Evolutionary conservation across 2,113 vertebrate genomes (phyloP).

Genomic region (Ctenomys sociabilis): DNA sequence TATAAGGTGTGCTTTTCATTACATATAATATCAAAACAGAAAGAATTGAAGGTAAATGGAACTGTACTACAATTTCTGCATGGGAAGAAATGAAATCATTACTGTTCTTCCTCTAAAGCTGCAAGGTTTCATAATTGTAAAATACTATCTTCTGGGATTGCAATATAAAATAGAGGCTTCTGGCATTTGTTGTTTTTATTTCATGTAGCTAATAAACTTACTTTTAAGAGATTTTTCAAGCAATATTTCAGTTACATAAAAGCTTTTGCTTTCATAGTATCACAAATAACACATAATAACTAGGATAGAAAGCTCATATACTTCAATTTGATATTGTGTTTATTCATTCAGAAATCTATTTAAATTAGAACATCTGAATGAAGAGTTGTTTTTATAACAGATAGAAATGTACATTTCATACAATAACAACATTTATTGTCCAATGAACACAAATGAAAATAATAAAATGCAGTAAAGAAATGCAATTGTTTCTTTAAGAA

Average conservation of each 20-base stretch:
- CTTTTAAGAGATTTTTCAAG: slow-evolving; percentile 31
- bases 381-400: background rate
- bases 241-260: slow-evolving; percentile 21
- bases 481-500: background rate
- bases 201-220: slow-evolving; percentile 13
- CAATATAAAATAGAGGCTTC: background rate
- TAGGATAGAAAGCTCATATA: background rate
- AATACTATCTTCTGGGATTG: background rate
- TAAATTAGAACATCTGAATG: slow-evolving; percentile 39
- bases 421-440: background rate
- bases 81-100: background rate
- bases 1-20: background rate
- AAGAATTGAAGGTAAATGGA: background rate
- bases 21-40: slow-evolving; percentile 18
- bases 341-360: slow-evolving; percentile 16
- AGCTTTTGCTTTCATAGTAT: background rate
- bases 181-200: background rate
- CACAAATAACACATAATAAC: background rate
- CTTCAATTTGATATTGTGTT: background rate
- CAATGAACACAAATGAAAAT: background rate
- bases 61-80: background rate
- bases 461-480: background rate
- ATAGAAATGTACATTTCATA: background rate
- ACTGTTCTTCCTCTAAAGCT: slow-evolving; percentile 9
- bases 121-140: slow-evolving; percentile 14